A percentile compares a stretch with the other conserved stretches of the same genome.
These are phyloP conservation scores for Chloroclystis v-ata DNA, from an alignment of 2,888 invertebrate species.

Conservation along the genomic window DNA sequence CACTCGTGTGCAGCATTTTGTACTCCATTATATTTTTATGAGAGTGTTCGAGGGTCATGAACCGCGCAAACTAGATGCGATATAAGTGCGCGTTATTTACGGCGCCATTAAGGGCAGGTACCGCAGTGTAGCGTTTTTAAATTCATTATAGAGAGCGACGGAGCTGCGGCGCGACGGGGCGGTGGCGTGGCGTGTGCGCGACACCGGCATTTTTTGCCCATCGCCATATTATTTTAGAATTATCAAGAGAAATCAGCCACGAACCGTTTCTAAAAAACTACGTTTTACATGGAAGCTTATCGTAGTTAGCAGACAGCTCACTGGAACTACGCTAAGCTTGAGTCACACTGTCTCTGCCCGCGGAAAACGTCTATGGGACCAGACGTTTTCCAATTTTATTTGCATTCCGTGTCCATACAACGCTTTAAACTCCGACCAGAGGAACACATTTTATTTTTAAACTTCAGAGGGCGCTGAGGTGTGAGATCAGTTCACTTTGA, in stretches of 20 bases:
- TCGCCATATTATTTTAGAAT: too few species aligned
- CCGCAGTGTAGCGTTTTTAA: neutral
- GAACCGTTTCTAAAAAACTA: too few species aligned
- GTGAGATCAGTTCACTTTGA: conserved; percentile 43
- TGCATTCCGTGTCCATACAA: conserved; percentile 19
- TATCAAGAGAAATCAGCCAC: neutral
- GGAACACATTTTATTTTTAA: conserved; percentile 49
- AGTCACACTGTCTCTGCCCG: too few species aligned
- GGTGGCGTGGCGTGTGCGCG: neutral
- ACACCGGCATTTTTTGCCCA: neutral
- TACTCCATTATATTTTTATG: neutral
- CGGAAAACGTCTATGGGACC: too few species aligned
- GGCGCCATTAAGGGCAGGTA: neutral
- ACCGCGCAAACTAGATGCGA: neutral
- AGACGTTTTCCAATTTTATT: conserved; percentile 28
- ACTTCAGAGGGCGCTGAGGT: conserved; percentile 18
- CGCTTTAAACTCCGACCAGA: conserved; percentile 42
- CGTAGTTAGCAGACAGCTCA: too few species aligned
- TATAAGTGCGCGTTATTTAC: neutral
- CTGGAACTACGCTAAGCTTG: too few species aligned
- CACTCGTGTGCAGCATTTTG: too few species aligned
- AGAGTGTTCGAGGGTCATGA: neutral
- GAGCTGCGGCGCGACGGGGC: neutral
- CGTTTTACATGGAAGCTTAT: too few species aligned
- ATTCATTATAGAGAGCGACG: neutral